A percentile compares a stretch with the other conserved stretches of the same genome.
phyloP scores from a whole-genome alignment of 2,113 vertebrate genomes.

The Nestor notabilis region DNA sequence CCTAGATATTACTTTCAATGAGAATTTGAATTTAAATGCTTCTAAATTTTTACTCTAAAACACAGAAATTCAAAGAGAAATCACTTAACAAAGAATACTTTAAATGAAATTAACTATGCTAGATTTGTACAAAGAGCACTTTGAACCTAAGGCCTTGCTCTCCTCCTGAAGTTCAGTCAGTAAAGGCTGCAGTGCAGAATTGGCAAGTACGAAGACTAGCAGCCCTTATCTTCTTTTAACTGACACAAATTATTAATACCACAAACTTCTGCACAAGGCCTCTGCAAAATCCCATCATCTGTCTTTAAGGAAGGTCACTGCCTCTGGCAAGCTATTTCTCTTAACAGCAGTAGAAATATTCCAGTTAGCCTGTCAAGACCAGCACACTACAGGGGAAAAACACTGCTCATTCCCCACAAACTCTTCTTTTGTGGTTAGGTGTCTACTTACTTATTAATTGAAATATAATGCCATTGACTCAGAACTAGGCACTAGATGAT shows the following conservation, averaged over 20 bases:
- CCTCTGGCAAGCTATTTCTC: neutral
- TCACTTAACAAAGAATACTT: neutral
- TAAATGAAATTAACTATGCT: neutral
- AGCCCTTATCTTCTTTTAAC: neutral
- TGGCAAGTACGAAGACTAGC: neutral
- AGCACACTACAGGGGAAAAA: neutral
- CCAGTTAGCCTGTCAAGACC: no score
- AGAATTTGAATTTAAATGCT: neutral
- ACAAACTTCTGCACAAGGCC: neutral
- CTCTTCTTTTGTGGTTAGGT: neutral
- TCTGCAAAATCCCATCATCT: neutral
- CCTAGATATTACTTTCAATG: neutral
- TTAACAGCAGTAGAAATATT: neutral
- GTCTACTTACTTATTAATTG: neutral
- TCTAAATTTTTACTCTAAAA: neutral
- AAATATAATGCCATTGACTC: neutral
- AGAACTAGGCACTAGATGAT: neutral
- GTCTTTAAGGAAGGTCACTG: neutral
- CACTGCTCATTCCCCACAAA: neutral
- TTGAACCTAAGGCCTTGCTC: neutral
- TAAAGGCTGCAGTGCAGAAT: neutral
- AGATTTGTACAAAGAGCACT: neutral
- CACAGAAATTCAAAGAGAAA: neutral
- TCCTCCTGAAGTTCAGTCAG: neutral
- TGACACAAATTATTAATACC: slow-evolving; percentile 5